Evolutionary conservation across 1,140 invertebrate genomes (phyloP).

Genomic region (Drosophila parvula): DNA sequence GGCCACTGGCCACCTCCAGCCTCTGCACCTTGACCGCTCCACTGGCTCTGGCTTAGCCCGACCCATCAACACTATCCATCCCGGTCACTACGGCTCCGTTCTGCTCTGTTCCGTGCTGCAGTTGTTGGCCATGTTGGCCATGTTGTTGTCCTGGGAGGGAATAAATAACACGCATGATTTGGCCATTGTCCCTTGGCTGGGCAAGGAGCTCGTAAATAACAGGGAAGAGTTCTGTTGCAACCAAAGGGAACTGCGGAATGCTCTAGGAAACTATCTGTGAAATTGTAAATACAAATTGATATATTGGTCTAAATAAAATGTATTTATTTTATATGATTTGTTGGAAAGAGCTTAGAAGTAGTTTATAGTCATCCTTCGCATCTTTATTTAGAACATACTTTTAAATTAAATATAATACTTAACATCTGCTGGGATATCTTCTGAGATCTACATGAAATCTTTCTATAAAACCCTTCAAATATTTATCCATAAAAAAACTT

Average conservation of each 20-base stretch:
- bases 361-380: too few relatives aligned
- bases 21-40: constrained; percentile 37
- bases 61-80: constrained; percentile 37
- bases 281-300: not conserved
- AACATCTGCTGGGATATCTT: too few relatives aligned
- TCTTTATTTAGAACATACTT: too few relatives aligned
- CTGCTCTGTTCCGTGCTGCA: constrained; percentile 25
- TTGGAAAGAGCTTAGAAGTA: too few relatives aligned
- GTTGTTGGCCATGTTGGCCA: constrained; percentile 17
- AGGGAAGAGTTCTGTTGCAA: not conserved
- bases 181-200: constrained; percentile 50
- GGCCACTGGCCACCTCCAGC: not conserved
- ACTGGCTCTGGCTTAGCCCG: constrained; percentile 6
- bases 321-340: not conserved
- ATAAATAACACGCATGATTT: constrained; percentile 68
- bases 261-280: not conserved
- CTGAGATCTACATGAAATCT: not conserved
- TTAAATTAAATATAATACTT: too few relatives aligned
- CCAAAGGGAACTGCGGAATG: not conserved
- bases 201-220: not conserved
- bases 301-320: not conserved
- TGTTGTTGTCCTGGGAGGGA: constrained; percentile 17
- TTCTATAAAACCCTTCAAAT: too few relatives aligned
- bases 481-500: not conserved
- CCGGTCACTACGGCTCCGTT: constrained; percentile 1